Evolutionary conservation across 2,888 invertebrate species (phyloP).

Genomic region (Meteorus cinctellus): DNA sequence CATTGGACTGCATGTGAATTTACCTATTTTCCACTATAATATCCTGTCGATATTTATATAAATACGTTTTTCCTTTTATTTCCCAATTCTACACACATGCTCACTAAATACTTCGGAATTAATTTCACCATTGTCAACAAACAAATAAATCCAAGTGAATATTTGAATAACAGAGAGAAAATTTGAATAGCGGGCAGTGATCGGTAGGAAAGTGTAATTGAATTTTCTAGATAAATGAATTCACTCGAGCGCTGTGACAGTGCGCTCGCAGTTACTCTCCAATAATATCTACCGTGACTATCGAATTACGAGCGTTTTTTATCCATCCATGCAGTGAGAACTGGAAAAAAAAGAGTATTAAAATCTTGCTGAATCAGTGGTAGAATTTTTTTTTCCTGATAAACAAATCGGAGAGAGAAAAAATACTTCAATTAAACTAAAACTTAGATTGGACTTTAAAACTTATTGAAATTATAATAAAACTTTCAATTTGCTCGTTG

Average conservation of each 20-base stretch:
- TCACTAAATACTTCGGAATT: background rate
- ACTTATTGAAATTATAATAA: too few species aligned
- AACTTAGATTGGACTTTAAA: too few species aligned
- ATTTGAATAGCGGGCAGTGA: background rate
- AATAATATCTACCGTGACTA: background rate
- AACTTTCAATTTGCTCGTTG: too few species aligned
- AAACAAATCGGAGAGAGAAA: background rate
- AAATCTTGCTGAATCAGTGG: background rate
- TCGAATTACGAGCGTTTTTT: background rate
- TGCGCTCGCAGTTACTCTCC: background rate
- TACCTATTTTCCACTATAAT: too few species aligned
- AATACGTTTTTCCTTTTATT: too few species aligned
- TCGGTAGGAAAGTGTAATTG: slow-evolving; percentile 51
- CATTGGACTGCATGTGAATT: too few species aligned
- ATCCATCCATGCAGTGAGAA: background rate
- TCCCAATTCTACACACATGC: too few species aligned
- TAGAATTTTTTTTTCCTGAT: too few species aligned
- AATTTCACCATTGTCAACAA: slow-evolving; percentile 10
- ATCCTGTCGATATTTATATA: too few species aligned
- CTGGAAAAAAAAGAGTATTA: background rate
- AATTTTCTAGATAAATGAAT: slow-evolving; percentile 26
- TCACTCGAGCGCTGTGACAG: background rate
- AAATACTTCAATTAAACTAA: background rate
- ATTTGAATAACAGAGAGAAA: slow-evolving; percentile 4
- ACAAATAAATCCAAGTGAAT: background rate